Evolutionary conservation across 92 coral and sea anemone genomes (phyloP).

Genomic region (Paragorgia papillata): DNA sequence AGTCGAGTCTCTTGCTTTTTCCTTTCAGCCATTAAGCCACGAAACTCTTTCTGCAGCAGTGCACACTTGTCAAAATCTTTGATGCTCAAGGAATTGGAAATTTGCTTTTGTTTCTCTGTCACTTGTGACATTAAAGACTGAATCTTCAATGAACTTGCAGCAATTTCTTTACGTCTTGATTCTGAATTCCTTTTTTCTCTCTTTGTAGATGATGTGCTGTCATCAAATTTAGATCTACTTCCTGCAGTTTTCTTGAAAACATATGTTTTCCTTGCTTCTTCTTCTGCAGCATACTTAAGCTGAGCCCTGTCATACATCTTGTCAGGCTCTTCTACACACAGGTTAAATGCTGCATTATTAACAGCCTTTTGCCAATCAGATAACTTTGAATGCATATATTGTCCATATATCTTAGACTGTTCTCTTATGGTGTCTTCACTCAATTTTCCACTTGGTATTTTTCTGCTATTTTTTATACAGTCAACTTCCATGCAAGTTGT

Average conservation of each 20-base stretch:
- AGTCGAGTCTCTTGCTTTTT: no score
- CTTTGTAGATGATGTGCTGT: no score
- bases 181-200: no score
- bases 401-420: constrained; percentile 48
- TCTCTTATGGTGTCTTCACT: constrained; percentile 44
- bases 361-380: constrained; percentile 48
- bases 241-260: constrained; percentile 33
- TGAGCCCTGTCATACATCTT: constrained; percentile 42
- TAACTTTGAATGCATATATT: constrained; percentile 28
- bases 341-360: constrained; percentile 36
- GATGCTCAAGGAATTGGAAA: no score
- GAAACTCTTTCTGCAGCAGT: no score
- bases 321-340: constrained; percentile 41
- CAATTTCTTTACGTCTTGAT: constrained; percentile 42
- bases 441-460: constrained; percentile 12
- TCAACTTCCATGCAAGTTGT: no score
- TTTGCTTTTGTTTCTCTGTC: no score
- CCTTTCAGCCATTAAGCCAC: no score
- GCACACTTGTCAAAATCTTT: no score
- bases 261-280: constrained; percentile 46
- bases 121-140: no score
- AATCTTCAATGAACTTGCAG: no score
- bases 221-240: constrained; percentile 33
- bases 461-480: no score
- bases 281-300: constrained; percentile 39